phyloP scores from a whole-genome alignment of 2,113 vertebrate species.

The Syrrhaptes paradoxus region DNA sequence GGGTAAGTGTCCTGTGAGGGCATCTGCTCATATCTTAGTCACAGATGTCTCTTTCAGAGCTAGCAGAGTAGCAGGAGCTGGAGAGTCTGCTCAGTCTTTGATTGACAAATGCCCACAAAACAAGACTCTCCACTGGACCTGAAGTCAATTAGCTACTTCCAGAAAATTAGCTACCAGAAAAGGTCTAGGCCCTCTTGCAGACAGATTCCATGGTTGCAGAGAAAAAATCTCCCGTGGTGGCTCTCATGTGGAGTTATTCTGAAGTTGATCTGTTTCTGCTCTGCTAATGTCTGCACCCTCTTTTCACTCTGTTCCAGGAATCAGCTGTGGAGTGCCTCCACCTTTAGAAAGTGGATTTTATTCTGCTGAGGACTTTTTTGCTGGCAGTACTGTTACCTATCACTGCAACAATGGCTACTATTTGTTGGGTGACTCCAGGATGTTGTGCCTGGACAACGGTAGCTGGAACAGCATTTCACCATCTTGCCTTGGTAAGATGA shows the following conservation, averaged over 20 bases:
- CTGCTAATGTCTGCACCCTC: neutral
- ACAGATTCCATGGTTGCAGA: neutral
- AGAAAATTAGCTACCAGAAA: neutral
- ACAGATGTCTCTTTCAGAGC: neutral
- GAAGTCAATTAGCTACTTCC: neutral
- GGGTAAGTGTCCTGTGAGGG: neutral
- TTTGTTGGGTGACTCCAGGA: constrained; percentile 89
- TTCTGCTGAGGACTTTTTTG: constrained; percentile 85
- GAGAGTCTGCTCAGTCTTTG: neutral
- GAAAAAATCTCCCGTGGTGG: accelerated
- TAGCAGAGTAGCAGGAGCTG: neutral
- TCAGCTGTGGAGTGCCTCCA: constrained; percentile 88
- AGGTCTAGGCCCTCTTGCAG: neutral
- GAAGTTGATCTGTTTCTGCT: neutral
- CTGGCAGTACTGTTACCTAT: constrained; percentile 87
- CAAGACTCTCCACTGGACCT: neutral
- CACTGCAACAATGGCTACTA: constrained; percentile 92
- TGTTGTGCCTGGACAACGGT: constrained; percentile 88
- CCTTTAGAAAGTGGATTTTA: constrained; percentile 88
- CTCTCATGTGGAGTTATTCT: neutral
- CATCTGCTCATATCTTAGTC: neutral
- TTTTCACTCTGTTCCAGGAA: constrained; percentile 70
- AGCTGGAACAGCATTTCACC: constrained; percentile 90
- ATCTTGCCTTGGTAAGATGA: constrained; percentile 88
- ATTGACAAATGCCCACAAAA: neutral